Percentiles rank a stretch among this genome's conserved stretches.
These are phyloP conservation scores for Galleria mellonella DNA, from an alignment of 1,140 invertebrate genomes.

Conservation along the genomic window DNA sequence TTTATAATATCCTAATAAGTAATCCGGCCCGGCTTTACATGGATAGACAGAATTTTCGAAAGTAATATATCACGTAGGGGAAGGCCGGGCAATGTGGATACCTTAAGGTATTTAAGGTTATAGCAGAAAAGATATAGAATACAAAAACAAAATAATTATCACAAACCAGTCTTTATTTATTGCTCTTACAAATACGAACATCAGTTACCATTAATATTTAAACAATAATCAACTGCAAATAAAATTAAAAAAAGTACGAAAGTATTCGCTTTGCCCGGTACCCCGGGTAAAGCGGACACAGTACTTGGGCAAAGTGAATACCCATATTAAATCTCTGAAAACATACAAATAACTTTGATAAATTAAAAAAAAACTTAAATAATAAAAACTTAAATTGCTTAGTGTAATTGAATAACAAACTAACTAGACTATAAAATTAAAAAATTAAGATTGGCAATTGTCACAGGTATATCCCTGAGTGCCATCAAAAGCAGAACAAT, in stretches of 20 bases:
- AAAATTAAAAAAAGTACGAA: constrained; percentile 14
- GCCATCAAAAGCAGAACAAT: constrained; percentile 25
- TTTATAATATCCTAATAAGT: too few relatives aligned
- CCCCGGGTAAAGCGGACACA: constrained; percentile 23
- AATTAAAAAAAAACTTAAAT: neutral
- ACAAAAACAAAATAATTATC: constrained; percentile 4
- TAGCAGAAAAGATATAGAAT: constrained; percentile 2
- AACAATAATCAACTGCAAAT: constrained; percentile 17
- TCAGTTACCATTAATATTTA: constrained; percentile 16
- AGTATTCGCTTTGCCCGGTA: constrained; percentile 26
- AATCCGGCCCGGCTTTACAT: too few relatives aligned
- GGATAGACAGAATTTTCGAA: too few relatives aligned
- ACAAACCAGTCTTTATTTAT: constrained; percentile 10
- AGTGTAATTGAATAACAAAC: constrained; percentile 11
- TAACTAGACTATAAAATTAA: constrained; percentile 6
- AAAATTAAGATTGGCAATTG: constrained; percentile 18
- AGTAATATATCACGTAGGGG: too few relatives aligned
- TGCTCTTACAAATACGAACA: constrained; percentile 16
- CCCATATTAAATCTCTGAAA: too few relatives aligned
- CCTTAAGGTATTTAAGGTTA: constrained; percentile 10
- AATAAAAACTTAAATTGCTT: too few relatives aligned
- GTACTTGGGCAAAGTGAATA: too few relatives aligned
- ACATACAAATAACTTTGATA: constrained; percentile 6
- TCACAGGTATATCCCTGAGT: constrained; percentile 27
- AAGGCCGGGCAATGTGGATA: constrained; percentile 8